Evolutionary conservation across 2,113 vertebrate species (phyloP).

Genomic region (Embiotoca jacksoni): DNA sequence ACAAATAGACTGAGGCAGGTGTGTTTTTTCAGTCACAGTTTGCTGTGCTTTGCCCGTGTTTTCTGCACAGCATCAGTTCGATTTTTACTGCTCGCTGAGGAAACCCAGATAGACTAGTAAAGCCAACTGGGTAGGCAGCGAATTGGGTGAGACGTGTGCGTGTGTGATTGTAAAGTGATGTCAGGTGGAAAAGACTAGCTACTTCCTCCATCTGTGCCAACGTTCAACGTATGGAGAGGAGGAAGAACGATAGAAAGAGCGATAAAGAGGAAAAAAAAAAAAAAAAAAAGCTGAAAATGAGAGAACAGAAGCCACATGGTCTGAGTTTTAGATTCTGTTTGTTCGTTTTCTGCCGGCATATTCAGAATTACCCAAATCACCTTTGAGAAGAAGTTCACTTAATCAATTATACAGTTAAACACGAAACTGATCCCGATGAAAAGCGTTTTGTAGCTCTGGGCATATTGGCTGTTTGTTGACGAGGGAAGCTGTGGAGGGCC

Average conservation of each 20-base stretch:
- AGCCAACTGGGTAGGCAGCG: slow-evolving; percentile 17
- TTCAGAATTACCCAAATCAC: slow-evolving; percentile 1
- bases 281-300: background rate
- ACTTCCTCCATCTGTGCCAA: slow-evolving; percentile 73
- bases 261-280: slow-evolving; percentile 12
- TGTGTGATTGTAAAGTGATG: slow-evolving; percentile 54
- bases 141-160: slow-evolving; percentile 13
- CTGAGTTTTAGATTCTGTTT: slow-evolving; percentile 15
- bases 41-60: slow-evolving; percentile 9
- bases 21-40: slow-evolving; percentile 39
- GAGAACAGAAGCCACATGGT: slow-evolving; percentile 44
- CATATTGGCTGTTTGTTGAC: background rate
- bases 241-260: slow-evolving; percentile 53
- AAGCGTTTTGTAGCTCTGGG: background rate
- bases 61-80: slow-evolving; percentile 57
- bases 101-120: slow-evolving; percentile 48
- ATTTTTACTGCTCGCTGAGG: slow-evolving; percentile 44
- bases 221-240: slow-evolving; percentile 55
- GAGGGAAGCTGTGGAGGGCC: background rate
- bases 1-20: slow-evolving; percentile 49
- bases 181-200: slow-evolving; percentile 79
- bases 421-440: background rate
- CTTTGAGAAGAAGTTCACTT: background rate
- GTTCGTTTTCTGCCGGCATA: background rate
- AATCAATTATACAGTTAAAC: background rate